A percentile compares a stretch with the other conserved stretches of the same genome.
phyloP scores from a whole-genome alignment of 2,113 vertebrate genomes.

The Oncorhynchus masou region DNA sequence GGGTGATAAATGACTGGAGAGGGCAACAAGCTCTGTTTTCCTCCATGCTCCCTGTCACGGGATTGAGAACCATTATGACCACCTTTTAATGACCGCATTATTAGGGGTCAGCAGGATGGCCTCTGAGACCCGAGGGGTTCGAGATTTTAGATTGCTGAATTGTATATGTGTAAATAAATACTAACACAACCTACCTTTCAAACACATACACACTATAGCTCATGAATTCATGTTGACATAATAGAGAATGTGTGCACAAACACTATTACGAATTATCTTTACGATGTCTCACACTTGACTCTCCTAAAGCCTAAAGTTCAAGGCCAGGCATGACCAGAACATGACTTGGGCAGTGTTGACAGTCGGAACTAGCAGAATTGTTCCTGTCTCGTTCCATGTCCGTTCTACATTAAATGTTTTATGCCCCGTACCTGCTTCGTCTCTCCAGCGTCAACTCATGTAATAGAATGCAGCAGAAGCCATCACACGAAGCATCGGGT shows the following conservation, averaged over 20 bases:
- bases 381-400: too few species aligned
- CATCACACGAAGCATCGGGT: too few species aligned
- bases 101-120: neutral
- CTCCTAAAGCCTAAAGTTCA: neutral
- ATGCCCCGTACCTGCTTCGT: too few species aligned
- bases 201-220: neutral
- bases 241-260: too few species aligned
- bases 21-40: constrained; percentile 8
- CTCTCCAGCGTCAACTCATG: too few species aligned
- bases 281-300: neutral
- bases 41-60: constrained; percentile 6
- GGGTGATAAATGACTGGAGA: constrained; percentile 23
- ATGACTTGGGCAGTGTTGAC: constrained; percentile 9
- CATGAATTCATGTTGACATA: too few species aligned
- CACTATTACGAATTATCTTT: neutral
- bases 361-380: neutral
- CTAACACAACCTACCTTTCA: neutral
- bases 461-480: too few species aligned
- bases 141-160: neutral
- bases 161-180: neutral
- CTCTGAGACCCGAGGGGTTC: neutral
- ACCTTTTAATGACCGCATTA: neutral
- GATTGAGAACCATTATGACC: neutral
- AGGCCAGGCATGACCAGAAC: neutral
- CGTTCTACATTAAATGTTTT: too few species aligned